These are phyloP conservation scores for Casuarius casuarius DNA, from an alignment of 2,113 vertebrate species.

Conservation along the genomic window DNA sequence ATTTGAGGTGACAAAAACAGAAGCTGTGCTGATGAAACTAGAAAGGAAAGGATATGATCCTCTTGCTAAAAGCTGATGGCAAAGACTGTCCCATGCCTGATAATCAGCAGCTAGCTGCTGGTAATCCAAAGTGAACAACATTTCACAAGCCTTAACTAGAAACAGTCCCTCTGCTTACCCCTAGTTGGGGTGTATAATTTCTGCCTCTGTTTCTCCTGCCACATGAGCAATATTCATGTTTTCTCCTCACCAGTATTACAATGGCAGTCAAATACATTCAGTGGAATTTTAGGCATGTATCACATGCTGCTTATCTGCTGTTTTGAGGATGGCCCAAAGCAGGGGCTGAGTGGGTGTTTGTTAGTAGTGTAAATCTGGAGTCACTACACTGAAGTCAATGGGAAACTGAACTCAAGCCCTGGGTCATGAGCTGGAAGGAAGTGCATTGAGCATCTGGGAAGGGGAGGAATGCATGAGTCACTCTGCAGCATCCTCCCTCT, in stretches of 20 bases:
- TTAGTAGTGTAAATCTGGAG: constrained; percentile 33
- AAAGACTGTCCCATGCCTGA: neutral
- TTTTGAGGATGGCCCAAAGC: neutral
- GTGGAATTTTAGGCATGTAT: constrained; percentile 43
- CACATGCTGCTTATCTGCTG: constrained; percentile 21
- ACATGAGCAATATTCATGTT: neutral
- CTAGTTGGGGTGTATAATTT: neutral
- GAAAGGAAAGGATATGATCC: neutral
- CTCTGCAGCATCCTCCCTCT: constrained; percentile 57
- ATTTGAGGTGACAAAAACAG: neutral
- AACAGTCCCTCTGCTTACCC: neutral
- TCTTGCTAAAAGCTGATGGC: neutral
- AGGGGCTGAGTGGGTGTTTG: constrained; percentile 39
- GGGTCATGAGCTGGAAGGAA: constrained; percentile 60
- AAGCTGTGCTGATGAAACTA: neutral
- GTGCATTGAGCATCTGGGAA: constrained; percentile 34
- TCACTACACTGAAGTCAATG: constrained; percentile 21
- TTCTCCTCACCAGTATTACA: constrained; percentile 8
- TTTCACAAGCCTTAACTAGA: neutral
- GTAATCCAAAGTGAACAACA: neutral
- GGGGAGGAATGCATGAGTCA: constrained; percentile 57
- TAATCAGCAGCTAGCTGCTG: neutral
- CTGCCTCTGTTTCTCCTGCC: neutral
- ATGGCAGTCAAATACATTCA: neutral
- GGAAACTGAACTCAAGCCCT: constrained; percentile 45